Percentiles rank a stretch among this genome's conserved stretches.
phyloP scores from a whole-genome alignment of 2,797 vertebrate genomes.

The Serranus cabrilla region DNA sequence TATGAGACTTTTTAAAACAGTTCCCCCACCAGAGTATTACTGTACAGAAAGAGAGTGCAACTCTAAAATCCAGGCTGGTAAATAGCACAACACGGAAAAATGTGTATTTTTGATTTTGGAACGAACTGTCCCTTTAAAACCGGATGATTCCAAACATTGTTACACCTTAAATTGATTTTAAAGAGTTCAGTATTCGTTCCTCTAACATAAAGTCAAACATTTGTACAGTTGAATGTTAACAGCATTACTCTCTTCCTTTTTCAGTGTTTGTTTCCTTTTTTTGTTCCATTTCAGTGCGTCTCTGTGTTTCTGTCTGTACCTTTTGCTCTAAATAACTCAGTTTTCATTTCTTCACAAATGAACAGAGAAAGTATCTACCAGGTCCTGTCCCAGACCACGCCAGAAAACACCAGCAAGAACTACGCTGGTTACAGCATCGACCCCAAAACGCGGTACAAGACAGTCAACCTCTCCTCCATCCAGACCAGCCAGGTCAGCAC shows the following conservation, averaged over 20 bases:
- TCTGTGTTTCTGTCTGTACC: background rate
- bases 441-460: slow-evolving; percentile 91
- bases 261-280: background rate
- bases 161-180: too few species aligned
- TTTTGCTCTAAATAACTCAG: background rate
- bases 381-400: slow-evolving; percentile 93
- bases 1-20: too few species aligned
- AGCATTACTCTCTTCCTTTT: too few species aligned
- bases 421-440: slow-evolving; percentile 89
- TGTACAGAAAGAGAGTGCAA: too few species aligned
- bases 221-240: background rate
- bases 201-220: background rate
- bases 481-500: slow-evolving; percentile 88
- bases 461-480: slow-evolving; percentile 90
- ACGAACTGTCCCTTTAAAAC: too few species aligned
- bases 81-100: too few species aligned
- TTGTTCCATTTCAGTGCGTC: background rate
- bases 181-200: background rate
- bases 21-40: too few species aligned
- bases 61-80: too few species aligned
- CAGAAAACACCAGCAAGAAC: slow-evolving; percentile 94
- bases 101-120: too few species aligned
- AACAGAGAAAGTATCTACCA: slow-evolving; percentile 94
- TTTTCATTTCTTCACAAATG: slow-evolving; percentile 1
- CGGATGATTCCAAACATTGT: background rate